Evolutionary conservation across 2,797 vertebrate species (phyloP), one percentile per base, ranked within the genome.

Genomic region (Esox masquinongy): DNA sequence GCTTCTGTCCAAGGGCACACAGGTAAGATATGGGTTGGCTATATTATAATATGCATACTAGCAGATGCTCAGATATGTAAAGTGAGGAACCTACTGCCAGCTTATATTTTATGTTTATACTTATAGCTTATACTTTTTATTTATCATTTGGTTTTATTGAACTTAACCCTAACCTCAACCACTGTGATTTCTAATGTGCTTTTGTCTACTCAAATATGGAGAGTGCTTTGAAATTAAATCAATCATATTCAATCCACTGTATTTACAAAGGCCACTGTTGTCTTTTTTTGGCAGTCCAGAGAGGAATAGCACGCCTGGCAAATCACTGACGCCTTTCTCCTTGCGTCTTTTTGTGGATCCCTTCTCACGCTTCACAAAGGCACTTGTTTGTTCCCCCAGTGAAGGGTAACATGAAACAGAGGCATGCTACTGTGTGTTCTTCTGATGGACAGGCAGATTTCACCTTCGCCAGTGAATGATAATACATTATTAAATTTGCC

Each of bases 401-500:
- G 91, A 92, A 93, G 92, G 92, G 92, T 92, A 94, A 94, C 93
- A 92, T 92, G 93, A 94, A 94, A 93, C 93, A 92, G 92, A 61
- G 56, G 56, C 22, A 22, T 61, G 90, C 89, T 88, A 93, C 86
- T 89, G 88, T 90, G 56, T 61, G 56, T 61, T 61, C 85, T 90
- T 92, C 94, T 96, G 95, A 95, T 95, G 96, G 97, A 96, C 95
- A 97, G 96, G 96, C 95, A 97, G 96, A 97, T 96, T 98, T 99
- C 98, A 99, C 97, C 97, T 98, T 99, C 96, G 96, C 96, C 96
- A 96, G 96, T 97, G 96, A 98, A 98, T 97, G 97, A 99, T 98
- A 97, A 98, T 99, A 96, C 97, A 99, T 99, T 98, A 99, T 99
- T 99, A 99, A 99, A 99, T 99, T 97, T 97, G 97, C 98, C 97